Conservation (phyloP, 37 sponge, comb jelly and placozoan species). For the Haliclona indistincta region DNA sequence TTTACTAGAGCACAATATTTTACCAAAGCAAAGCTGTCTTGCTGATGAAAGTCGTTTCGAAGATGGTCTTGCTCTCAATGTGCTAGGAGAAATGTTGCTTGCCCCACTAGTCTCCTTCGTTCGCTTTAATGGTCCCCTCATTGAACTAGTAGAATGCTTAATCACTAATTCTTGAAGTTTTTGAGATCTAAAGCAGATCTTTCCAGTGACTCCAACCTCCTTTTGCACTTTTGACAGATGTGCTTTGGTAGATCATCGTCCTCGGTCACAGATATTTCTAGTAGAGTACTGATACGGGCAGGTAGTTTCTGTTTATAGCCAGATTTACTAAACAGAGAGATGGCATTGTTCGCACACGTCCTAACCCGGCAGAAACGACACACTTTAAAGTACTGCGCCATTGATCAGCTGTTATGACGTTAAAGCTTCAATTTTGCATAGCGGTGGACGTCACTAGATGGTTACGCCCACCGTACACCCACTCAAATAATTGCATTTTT, state of each 20-base stretch:
- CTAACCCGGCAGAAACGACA: neutral
- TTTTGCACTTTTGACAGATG: neutral
- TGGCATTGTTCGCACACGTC: neutral
- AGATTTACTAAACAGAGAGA: neutral
- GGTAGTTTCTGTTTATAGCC: neutral
- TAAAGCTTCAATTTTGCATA: no score
- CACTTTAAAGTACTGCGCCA: no score
- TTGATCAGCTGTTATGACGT: no score
- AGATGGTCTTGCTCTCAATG: neutral
- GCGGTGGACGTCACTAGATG: no score
- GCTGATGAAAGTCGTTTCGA: no score
- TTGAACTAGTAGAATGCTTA: no score
- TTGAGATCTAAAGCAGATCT: neutral
- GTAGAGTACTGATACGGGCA: neutral
- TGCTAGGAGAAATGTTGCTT: neutral
- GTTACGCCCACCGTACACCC: no score
- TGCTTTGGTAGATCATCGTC: conserved; percentile 8
- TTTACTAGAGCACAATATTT: no score
- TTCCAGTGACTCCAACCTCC: conserved; percentile 4
- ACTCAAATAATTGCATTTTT: no score
- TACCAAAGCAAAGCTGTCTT: no score
- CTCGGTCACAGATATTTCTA: neutral
- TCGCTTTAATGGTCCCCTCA: neutral
- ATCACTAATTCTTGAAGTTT: neutral
- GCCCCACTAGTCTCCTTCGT: neutral